Percentiles rank a stretch among this genome's conserved stretches.
Evolutionary conservation across 2,888 invertebrate genomes (phyloP).

Genomic region (Priocnemis perturbator): DNA sequence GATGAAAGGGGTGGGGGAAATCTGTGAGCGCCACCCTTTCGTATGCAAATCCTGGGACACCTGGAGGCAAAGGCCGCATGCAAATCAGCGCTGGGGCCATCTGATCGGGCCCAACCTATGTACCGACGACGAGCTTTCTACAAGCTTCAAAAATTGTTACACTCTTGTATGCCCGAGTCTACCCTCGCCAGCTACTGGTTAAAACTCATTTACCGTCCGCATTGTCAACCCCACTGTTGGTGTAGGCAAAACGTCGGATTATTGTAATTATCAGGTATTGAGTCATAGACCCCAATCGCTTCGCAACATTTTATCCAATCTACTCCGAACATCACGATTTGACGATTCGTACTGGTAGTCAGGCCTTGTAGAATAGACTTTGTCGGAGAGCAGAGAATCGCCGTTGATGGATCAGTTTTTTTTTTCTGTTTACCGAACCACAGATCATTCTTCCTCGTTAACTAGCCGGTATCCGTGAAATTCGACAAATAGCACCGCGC

Average conservation of each 20-base stretch:
- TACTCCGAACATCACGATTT: too few species aligned
- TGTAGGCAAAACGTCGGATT: not conserved
- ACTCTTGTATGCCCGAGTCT: slow-evolving; percentile 6
- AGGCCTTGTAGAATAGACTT: slow-evolving; percentile 14
- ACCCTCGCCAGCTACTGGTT: too few species aligned
- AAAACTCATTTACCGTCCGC: not conserved
- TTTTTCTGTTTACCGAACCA: too few species aligned
- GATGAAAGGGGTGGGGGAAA: slow-evolving; percentile 47
- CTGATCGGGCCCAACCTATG: slow-evolving; percentile 57
- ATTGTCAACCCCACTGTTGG: slow-evolving; percentile 2
- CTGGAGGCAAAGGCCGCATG: slow-evolving; percentile 73
- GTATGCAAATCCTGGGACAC: slow-evolving; percentile 74
- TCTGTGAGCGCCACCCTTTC: slow-evolving; percentile 71
- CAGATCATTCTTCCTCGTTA: too few species aligned
- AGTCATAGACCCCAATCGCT: too few species aligned
- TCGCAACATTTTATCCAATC: too few species aligned
- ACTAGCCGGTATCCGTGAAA: too few species aligned
- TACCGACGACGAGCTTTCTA: slow-evolving; percentile 45
- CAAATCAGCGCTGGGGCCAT: slow-evolving; percentile 69
- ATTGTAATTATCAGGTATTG: too few species aligned
- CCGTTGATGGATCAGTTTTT: too few species aligned
- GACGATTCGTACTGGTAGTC: too few species aligned
- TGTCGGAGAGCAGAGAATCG: not conserved
- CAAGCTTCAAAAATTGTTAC: slow-evolving; percentile 45
- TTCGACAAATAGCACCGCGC: too few species aligned